Base-by-base conservation (phyloP, 2,797 vertebrate genomes). In the Crypturellus tataupa region DNA sequence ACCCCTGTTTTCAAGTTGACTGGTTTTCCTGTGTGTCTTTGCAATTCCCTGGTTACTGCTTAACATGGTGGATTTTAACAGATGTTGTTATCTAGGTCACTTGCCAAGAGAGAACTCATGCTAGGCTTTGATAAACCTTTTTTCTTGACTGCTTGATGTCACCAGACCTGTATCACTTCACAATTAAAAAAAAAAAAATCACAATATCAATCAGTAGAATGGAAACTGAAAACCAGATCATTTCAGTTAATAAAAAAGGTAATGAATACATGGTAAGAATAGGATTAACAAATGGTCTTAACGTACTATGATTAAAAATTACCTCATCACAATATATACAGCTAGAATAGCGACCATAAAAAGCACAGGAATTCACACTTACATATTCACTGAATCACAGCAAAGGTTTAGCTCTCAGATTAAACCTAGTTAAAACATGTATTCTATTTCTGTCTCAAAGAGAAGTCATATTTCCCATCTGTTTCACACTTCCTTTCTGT, bases 301-400 rank as follows among this genome's bases (percentile, higher is more conserved):
- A 56, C 21, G 12, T 79, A 47, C n/a, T 51, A 12, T 73, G 39
- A 77, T 87, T 80, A 85, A 42, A 87, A 94, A 89, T 72, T 80
- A 62, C 31, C 39, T 46, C 1, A 49, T 78, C 29, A 7, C 10
- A 75, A 68, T 19, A 55, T 51, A 37, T 4, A 89, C 40, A 89
- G 71, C 62, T 85, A 80, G 25, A 89, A 71, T 4, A 92, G 53
- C 2, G 0, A 78, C 75, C 58, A 42, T 71, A 64, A 68, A 89
- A 95, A 73, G 17, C 51, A 80, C 15, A 68, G 58, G 69, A 78
- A 92, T 96, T 93, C 82, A 83, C 59, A 87, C 62, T 78, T 95
- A 67, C 4, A 21, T 75, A 55, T 12, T 65, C 64, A 71, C 1
- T 46, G 46, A 89, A 82, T 82, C 58, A 68, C 39, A 92, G 47